Conservation (phyloP, 2,113 vertebrate genomes). For the Naja naja region DNA sequence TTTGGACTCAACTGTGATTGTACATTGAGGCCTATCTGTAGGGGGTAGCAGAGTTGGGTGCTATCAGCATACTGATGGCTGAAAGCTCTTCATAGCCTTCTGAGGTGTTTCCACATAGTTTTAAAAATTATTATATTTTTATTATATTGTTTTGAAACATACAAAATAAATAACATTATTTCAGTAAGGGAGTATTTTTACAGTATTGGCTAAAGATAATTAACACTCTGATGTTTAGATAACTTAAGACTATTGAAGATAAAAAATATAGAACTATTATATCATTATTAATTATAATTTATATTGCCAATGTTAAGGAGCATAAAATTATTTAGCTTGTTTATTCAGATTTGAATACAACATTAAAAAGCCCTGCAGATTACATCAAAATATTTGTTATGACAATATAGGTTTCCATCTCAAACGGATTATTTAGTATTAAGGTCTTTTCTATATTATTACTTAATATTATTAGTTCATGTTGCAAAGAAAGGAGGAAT, state of each 20-base stretch:
- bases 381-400: background rate
- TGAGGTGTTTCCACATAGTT: background rate
- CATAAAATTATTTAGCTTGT: background rate
- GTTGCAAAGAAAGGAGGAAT: background rate
- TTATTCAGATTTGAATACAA: background rate
- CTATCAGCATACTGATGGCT: background rate
- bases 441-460: background rate
- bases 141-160: background rate
- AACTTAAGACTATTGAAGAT: background rate
- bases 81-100: background rate
- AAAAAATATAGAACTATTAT: background rate
- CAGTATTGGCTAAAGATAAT: background rate
- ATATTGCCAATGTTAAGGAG: background rate
- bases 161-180: background rate
- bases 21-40: background rate
- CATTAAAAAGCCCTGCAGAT: background rate
- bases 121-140: background rate
- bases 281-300: background rate
- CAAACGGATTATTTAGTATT: background rate
- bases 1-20: background rate
- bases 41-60: background rate
- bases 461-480: background rate
- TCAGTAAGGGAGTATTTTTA: background rate
- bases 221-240: background rate
- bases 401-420: background rate